Conservation (phyloP, 2,797 vertebrate genomes). For the Acipenser transmontanus region DNA sequence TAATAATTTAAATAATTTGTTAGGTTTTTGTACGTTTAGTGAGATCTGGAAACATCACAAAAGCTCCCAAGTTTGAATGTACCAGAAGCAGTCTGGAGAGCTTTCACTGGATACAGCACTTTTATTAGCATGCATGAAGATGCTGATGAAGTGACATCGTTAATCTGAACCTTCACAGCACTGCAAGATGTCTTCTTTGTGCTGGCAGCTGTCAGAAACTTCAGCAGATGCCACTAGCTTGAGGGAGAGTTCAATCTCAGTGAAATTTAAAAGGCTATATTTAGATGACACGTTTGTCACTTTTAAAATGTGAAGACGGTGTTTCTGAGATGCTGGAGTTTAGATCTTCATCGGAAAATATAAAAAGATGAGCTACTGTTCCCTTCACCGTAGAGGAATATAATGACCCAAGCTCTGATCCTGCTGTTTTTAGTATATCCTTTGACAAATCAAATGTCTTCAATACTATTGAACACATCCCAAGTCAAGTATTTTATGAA, state of each 20-base stretch:
- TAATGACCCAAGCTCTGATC: too few relatives aligned
- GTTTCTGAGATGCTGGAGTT: constrained; percentile 46
- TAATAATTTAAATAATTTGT: too few relatives aligned
- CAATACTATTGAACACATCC: too few relatives aligned
- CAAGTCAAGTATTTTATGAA: too few relatives aligned
- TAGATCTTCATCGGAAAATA: constrained; percentile 45
- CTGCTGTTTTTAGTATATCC: too few relatives aligned
- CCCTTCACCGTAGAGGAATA: too few relatives aligned
- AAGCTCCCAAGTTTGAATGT: too few relatives aligned
- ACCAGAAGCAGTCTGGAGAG: constrained; percentile 28
- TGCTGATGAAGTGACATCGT: constrained; percentile 54
- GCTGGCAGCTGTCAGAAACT: constrained; percentile 68
- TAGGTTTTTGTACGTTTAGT: too few relatives aligned
- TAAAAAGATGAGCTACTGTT: too few relatives aligned
- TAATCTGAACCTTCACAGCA: constrained; percentile 56
- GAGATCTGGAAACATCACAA: too few relatives aligned
- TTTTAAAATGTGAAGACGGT: constrained; percentile 51
- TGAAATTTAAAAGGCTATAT: constrained; percentile 59
- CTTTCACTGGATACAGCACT: constrained; percentile 34
- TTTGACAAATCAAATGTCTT: too few relatives aligned
- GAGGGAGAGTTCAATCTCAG: constrained; percentile 53
- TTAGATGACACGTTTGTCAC: constrained; percentile 63
- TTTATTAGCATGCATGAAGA: constrained; percentile 65
- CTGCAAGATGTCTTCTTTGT: constrained; percentile 56
- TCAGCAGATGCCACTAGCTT: constrained; percentile 42